Evolutionary conservation across 2,113 vertebrate species (phyloP), one percentile per base, ranked within the genome.

Genomic region (Microcebus tavaratra): DNA sequence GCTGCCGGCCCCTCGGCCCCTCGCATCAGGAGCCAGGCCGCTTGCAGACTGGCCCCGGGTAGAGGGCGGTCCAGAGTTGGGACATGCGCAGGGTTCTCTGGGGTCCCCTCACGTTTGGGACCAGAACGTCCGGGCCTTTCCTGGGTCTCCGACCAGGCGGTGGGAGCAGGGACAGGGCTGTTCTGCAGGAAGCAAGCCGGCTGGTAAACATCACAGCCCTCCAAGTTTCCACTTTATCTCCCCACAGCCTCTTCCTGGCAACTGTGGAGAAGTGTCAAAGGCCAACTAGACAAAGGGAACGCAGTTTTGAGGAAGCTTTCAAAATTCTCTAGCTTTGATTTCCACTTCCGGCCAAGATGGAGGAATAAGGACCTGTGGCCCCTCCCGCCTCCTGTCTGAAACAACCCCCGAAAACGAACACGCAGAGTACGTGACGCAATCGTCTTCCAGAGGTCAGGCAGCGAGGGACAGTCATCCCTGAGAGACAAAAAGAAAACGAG

Each of bases 121-220:
- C 29, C n/a, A 61, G 72, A 25, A 85, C 25, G 55, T 57, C 3
- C 5, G 11, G 65, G 39, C 27, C 79, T 83, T 91, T 89, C 87
- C 82, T 80, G 75, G 68, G 85, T 92, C 50, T 83, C 39, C 84
- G 75, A 55, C n/a, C 13, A 50, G 50, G 21, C 82, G n/a, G 17
- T 34, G 61, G 36, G 45, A 59, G 29, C 20, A 39, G 18, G 78
- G 67, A 57, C 36, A 13, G 25, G 70, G 82, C 48, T 84, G 21
- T 39, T 42, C 59, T 59, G 34, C 1, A 70, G 65, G 3, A 42
- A 61, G 73, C 82, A 89, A 82, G 84, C 67, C 93, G 59, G 59
- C 91, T 97, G 80, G 65, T 85, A 82, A 94, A 53, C 42, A 42
- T 85, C 92, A 90, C 48, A 11, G 55, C 94, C 15, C 34, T 92